These are phyloP conservation scores for Homarus gammarus DNA, from an alignment of 2,888 invertebrate genomes.

Conservation along the genomic window DNA sequence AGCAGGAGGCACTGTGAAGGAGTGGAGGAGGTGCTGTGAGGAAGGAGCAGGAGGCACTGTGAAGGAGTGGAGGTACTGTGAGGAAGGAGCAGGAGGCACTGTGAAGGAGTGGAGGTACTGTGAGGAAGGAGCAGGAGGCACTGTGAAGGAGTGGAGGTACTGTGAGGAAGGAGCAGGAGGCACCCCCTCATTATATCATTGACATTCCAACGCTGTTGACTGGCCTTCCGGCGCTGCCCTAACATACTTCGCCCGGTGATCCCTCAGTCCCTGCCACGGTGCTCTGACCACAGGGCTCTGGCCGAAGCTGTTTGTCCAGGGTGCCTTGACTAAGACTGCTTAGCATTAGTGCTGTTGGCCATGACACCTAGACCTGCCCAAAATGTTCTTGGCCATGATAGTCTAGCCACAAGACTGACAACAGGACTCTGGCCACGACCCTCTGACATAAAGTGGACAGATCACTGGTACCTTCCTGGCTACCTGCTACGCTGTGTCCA, in stretches of 20 bases:
- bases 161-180: slow-evolving; percentile 24
- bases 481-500: too few relatives aligned
- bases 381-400: too few relatives aligned
- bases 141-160: slow-evolving; percentile 11
- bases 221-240: slow-evolving; percentile 27
- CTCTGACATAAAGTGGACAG: too few relatives aligned
- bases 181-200: slow-evolving; percentile 12
- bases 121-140: neutral
- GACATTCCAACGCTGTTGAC: slow-evolving; percentile 29
- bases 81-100: neutral
- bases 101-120: neutral
- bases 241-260: neutral
- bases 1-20: neutral
- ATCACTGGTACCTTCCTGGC: too few relatives aligned
- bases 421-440: too few relatives aligned
- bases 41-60: neutral
- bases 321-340: too few relatives aligned
- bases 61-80: too few relatives aligned
- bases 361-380: too few relatives aligned
- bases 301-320: neutral
- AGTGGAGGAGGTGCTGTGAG: too few relatives aligned
- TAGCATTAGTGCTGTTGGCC: too few relatives aligned
- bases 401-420: too few relatives aligned
- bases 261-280: slow-evolving; percentile 6
- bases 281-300: neutral